Percentiles rank a stretch among this genome's conserved stretches.
Conservation (phyloP, 2,888 invertebrate species). For the Eupithecia subumbrata region DNA sequence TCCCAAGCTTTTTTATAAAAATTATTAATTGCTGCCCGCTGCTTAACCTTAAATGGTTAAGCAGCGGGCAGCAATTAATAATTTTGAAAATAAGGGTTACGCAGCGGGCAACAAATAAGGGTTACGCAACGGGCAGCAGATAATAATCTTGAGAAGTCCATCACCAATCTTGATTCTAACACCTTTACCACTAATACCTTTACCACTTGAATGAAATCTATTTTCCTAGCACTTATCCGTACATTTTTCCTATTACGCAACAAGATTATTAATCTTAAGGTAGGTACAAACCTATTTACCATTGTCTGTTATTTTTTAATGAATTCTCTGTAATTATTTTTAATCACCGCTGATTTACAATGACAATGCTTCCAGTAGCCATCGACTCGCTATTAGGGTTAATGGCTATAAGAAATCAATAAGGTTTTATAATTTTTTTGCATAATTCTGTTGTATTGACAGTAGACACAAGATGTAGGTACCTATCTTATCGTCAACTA, state of each 20-base stretch:
- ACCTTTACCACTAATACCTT: too few species aligned
- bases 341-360: slow-evolving; percentile 42
- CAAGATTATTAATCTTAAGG: slow-evolving; percentile 22
- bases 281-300: slow-evolving; percentile 6
- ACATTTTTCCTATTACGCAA: slow-evolving; percentile 30
- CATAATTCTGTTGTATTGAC: slow-evolving; percentile 9
- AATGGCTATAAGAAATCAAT: slow-evolving; percentile 32
- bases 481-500: neutral
- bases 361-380: slow-evolving; percentile 35
- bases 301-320: slow-evolving; percentile 46
- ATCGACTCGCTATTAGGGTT: slow-evolving; percentile 32
- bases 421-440: slow-evolving; percentile 20
- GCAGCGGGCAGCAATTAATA: too few species aligned
- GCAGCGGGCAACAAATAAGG: too few species aligned
- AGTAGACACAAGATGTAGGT: neutral
- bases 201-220: neutral
- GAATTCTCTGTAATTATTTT: slow-evolving; percentile 43
- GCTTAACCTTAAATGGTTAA: too few species aligned
- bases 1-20: too few species aligned
- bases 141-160: too few species aligned
- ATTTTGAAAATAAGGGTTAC: too few species aligned
- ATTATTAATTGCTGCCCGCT: too few species aligned
- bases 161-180: neutral
- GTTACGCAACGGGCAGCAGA: too few species aligned
- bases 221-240: neutral